Evolutionary conservation across 2,113 vertebrate species (phyloP), one percentile per base, ranked within the genome.

Genomic region (Nerophis lumbriciformis): DNA sequence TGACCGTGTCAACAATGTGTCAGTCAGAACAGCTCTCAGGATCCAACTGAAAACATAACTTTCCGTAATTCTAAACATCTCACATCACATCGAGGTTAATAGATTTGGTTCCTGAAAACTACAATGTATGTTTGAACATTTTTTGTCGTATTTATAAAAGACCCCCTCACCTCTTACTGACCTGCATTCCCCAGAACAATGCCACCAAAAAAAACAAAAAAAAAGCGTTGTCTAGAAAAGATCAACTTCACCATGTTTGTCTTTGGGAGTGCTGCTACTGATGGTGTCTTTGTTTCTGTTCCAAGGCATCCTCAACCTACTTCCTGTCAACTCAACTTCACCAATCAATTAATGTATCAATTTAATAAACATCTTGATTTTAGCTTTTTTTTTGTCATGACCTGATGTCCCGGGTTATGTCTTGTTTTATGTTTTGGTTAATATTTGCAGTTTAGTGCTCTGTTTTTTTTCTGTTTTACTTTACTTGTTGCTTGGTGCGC

Each of bases 241-340:
- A 72, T 61, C 2, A 5, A 59, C 51, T 66, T 54, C 55, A 57
- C 38, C 49, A 11, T 75, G 75, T 73, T 71, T 72, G 47, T 69
- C 67, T 72, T 69, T 63, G 68, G 67, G 53, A 72, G 49, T 21
- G 35, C 63, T 69, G 51, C 48, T 59, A 59, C 60, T 72, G 59
- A 61, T 47, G 52, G 37, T 65, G 57, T 42, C 59, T 75, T 76
- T 78, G 75, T 75, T 71, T 73, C 66, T 66, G 19, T 61, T 61
- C 79, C 63, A 68, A 67, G 28, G 65, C 16, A 5, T 52, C 48
- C 58, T 28, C 19, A 44, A 42, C 49, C 53, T 38, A 63, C 72
- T 85, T 88, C 85, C 87, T 87, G 87, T 83, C 74, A 68, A 70
- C 48, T 19, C 21, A 39, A 54, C 21, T 21, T 47, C 66, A 21